Evolutionary conservation across 1,140 invertebrate genomes (phyloP), one percentile per base, ranked within the genome.

Genomic region (Conus ventricosus): DNA sequence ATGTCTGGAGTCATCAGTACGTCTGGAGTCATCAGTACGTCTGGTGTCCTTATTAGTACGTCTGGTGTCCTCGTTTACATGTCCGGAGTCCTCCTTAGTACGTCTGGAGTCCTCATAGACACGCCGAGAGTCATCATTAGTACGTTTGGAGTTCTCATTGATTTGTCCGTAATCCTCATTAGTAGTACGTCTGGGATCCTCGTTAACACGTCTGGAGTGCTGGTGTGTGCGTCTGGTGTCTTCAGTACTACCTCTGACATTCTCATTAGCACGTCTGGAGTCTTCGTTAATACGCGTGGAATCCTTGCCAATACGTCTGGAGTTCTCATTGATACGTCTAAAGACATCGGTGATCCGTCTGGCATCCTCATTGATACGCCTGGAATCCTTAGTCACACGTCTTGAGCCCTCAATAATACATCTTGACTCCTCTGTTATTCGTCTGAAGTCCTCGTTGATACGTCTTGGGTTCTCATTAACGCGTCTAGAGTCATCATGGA

Each of bases 91-190:
- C 11, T 39, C 23, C 11, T 75, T 20, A 51, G 4, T 7, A 55
- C 81, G 81, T 83, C 81, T 20, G 81, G 81, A n/a, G 55, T 83
- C 81, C 39, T 39, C 39, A 39, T 39, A 39, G 39, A 39, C 39
- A 39, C 39, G 39, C 39, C 39, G 39, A 39, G 39, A 39, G 39
- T 39, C 39, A 39, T 39, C 39, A 39, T 39, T 39, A 39, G 39
- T 39, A 39, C 39, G 39, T 39, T 39, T 39, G 39, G 39, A 39
- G 39, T 39, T 39, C 39, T 39, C 39, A 39, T 39, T 39, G 39
- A 39, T 39, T 39, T 39, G 39, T 39, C 39, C 39, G 39, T 39
- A 39, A 39, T 39, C 39, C 39, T 39, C 39, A 39, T 39, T 0
- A 25, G 27, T 39, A 39, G 39, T 20, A 78, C 75, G 5, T 78